Evolutionary conservation across 2,888 invertebrate species (phyloP).

Genomic region (Apotomis capreana): DNA sequence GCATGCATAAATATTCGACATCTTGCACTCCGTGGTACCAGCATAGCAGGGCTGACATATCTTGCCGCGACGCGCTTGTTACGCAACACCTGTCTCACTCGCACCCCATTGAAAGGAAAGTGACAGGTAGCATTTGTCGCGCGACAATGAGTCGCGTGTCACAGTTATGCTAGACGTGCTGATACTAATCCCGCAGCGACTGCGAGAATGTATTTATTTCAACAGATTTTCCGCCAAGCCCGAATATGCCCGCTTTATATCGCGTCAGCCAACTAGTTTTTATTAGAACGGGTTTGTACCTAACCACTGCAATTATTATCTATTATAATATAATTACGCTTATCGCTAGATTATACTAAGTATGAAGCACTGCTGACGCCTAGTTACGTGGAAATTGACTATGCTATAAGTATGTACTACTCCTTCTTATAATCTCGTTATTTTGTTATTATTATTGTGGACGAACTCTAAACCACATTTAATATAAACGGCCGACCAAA

Average conservation of each 20-base stretch:
- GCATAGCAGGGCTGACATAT: too few relatives aligned
- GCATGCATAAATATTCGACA: too few relatives aligned
- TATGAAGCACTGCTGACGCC: slow-evolving; percentile 18
- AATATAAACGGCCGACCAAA: too few relatives aligned
- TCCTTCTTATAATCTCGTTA: not conserved
- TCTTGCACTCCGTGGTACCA: too few relatives aligned
- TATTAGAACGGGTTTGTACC: slow-evolving; percentile 35
- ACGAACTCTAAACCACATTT: too few relatives aligned
- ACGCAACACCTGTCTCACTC: too few relatives aligned
- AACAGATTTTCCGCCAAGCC: slow-evolving; percentile 18
- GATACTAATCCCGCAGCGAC: too few relatives aligned
- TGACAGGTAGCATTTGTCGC: too few relatives aligned
- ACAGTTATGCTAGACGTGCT: not conserved
- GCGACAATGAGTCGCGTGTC: too few relatives aligned
- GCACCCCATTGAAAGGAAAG: too few relatives aligned
- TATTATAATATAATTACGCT: slow-evolving; percentile 39
- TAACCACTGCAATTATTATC: slow-evolving; percentile 40
- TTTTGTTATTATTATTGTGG: too few relatives aligned
- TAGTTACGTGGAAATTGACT: slow-evolving; percentile 13
- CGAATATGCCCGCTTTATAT: slow-evolving; percentile 29
- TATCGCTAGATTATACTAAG: slow-evolving; percentile 31
- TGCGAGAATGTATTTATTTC: not conserved
- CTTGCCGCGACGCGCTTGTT: too few relatives aligned
- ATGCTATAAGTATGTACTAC: not conserved
- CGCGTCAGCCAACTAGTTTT: slow-evolving; percentile 33